phyloP scores from a whole-genome alignment of 2,797 vertebrate species.

The Mormyrops boulengeri region DNA sequence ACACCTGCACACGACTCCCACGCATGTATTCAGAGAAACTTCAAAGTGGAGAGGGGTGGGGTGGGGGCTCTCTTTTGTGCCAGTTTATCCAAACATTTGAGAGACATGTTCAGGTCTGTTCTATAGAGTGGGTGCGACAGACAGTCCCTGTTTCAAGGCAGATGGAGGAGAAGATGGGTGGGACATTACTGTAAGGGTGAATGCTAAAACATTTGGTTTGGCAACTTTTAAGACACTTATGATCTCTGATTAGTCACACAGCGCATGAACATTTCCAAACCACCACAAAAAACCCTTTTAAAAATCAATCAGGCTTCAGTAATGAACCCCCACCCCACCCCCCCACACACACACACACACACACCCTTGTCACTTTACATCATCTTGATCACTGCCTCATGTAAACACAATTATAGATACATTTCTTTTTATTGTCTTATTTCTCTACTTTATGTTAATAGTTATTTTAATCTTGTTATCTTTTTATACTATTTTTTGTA shows the following conservation, averaged over 20 bases:
- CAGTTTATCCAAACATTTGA: not conserved
- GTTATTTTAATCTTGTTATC: not conserved
- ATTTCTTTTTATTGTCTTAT: not conserved
- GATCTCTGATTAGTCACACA: slow-evolving; percentile 7
- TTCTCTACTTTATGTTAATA: not conserved
- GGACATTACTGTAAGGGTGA: not conserved
- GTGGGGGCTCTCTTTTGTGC: slow-evolving; percentile 26
- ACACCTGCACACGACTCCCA: slow-evolving; percentile 7
- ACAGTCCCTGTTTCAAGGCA: not conserved
- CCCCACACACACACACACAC: not conserved
- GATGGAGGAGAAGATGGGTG: not conserved
- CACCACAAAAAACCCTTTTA: not conserved
- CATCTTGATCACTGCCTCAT: not conserved
- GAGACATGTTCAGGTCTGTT: slow-evolving; percentile 1
- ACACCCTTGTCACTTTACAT: not conserved
- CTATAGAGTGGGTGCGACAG: not conserved
- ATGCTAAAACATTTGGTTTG: not conserved
- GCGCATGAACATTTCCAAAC: not conserved
- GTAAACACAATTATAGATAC: not conserved
- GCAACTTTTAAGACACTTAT: slow-evolving; percentile 2
- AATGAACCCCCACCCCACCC: not conserved
- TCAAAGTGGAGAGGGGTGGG: not conserved
- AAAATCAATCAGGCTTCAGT: not conserved
- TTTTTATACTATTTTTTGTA: not conserved
- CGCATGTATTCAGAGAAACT: not conserved